These are phyloP conservation scores for Flexamia atlantica DNA, from an alignment of 2,888 invertebrate genomes.

Conservation along the genomic window DNA sequence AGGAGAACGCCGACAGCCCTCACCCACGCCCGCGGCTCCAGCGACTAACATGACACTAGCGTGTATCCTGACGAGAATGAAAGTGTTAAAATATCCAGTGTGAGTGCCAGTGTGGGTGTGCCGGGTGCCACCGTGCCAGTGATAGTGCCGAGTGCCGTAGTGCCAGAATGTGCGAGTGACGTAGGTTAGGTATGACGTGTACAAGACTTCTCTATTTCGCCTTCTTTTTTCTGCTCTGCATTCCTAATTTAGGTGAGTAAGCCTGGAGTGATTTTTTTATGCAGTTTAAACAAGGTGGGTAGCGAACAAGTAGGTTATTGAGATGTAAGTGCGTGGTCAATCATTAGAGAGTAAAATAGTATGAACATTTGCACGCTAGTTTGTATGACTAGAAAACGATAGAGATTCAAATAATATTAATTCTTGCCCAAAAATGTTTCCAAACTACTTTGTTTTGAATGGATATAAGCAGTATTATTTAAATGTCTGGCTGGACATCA, in stretches of 20 bases:
- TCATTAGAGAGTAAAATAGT: too few species aligned
- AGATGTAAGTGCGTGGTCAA: too few species aligned
- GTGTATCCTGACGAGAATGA: slow-evolving; percentile 16
- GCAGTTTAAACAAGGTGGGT: too few species aligned
- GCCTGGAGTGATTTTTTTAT: too few species aligned
- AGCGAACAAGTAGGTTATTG: too few species aligned
- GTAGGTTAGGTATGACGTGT: slow-evolving; percentile 47
- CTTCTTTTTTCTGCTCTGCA: slow-evolving; percentile 53
- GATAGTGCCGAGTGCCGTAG: slow-evolving; percentile 14
- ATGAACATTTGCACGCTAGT: too few species aligned
- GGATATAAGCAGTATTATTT: too few species aligned
- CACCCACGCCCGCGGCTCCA: slow-evolving; percentile 2
- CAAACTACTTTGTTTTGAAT: too few species aligned
- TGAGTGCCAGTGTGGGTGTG: slow-evolving; percentile 21
- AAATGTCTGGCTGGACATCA: too few species aligned
- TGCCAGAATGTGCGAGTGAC: slow-evolving; percentile 25
- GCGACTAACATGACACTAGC: slow-evolving; percentile 14
- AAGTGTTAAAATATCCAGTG: slow-evolving; percentile 50
- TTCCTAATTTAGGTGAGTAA: slow-evolving; percentile 47
- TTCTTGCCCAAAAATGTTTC: too few species aligned
- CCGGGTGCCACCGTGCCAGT: neutral
- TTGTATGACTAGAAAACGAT: too few species aligned
- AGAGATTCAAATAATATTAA: too few species aligned
- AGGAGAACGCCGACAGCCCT: neutral
- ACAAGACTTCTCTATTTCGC: slow-evolving; percentile 42